Conservation (phyloP, 2,888 invertebrate genomes). For the Orthosia cruda region DNA sequence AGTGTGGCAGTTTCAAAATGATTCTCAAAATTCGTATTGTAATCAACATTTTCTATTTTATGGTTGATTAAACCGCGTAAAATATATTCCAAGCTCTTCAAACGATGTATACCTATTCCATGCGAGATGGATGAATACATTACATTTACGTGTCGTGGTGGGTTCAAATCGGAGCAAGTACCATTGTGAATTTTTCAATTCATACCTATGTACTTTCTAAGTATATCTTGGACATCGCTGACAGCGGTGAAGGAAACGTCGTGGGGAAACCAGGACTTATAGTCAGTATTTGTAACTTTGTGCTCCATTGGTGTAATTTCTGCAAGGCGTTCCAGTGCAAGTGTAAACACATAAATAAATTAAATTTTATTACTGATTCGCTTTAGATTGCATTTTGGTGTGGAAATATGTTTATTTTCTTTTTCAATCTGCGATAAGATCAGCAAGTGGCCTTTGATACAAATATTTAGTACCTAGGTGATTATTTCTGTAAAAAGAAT, state of each 20-base stretch:
- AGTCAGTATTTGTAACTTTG: too few relatives aligned
- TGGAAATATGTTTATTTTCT: neutral
- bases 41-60: constrained; percentile 39
- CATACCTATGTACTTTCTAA: too few relatives aligned
- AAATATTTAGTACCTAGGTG: neutral
- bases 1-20: constrained; percentile 29
- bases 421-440: neutral
- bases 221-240: too few relatives aligned
- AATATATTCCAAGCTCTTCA: constrained; percentile 28
- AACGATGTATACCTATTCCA: constrained; percentile 38
- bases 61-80: constrained; percentile 40
- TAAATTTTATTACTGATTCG: neutral
- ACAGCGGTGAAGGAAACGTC: too few relatives aligned
- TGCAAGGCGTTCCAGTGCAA: too few relatives aligned
- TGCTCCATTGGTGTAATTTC: too few relatives aligned
- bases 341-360: too few relatives aligned
- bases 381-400: constrained; percentile 12
- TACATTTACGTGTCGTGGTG: too few relatives aligned
- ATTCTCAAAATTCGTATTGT: constrained; percentile 20
- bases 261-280: too few relatives aligned
- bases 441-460: too few relatives aligned
- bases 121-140: constrained; percentile 14
- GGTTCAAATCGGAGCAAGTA: too few relatives aligned
- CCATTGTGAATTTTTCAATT: too few relatives aligned
- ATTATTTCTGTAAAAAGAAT: neutral